Base-by-base conservation (phyloP, 2,888 invertebrate species). In the Eupithecia subfuscata region DNA sequence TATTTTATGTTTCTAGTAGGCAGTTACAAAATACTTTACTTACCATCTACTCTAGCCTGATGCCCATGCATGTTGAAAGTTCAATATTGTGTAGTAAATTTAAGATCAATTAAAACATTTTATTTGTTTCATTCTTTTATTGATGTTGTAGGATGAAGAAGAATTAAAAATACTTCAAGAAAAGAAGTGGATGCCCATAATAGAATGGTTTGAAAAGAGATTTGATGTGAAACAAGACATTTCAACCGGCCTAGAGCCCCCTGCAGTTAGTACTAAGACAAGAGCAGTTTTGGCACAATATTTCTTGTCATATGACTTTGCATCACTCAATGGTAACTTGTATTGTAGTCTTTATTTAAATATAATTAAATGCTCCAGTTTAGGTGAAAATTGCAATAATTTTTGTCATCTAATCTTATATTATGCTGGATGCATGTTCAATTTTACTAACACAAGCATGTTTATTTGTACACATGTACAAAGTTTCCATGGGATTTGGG, bases 131-230 rank as follows among this genome's bases (percentile, higher is more conserved):
- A 30, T 25, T 63, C 8, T 63, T 63, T 9, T 9, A 34, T 11
- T 40, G 12, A 40, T 37, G 18, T 40, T 67, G n/a, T 37, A 97
- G 97, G 97, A 98, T 83, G 97, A 97, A 81, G 96, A 96, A 77
- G 97, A 98, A 78, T 93, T 99, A 72, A 96, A 96, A 81, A 95
- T 96, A 73, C 87, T 98, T 52, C 99, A 99, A 95, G 91, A 95
- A 74, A 92, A 96, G 82, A 96, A 98, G 88, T 99, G 99, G 99
- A 97, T 97, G 87, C 98, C 99, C 9, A 89, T 99, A 2, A 95
- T 99, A 76, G 95, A 97, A 69, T 99, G 99, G 98, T 98, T 99
- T 87, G 97, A 98, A 89, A 95, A 97, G 83, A 96, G 97, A 81
- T 98, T 97, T 91, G 94, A 96, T 83, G 96, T 98, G 0, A 95